Conservation (phyloP, 1,140 invertebrate species). For the Cydia splendana region DNA sequence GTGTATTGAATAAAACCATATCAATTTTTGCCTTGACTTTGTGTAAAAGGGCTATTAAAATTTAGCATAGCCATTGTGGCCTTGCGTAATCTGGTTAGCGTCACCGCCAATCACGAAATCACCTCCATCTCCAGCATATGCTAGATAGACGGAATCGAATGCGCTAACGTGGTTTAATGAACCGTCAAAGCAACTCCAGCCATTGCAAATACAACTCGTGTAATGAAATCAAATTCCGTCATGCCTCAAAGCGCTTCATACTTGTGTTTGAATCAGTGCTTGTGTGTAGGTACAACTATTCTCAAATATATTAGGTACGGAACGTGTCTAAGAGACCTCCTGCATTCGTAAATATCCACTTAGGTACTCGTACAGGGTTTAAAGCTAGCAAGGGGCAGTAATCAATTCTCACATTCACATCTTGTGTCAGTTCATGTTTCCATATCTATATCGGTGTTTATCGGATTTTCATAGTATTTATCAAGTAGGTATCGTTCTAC, state of each 20-base stretch:
- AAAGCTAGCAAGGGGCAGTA: neutral
- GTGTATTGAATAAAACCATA: too few species aligned
- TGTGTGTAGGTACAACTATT: slow-evolving; percentile 1
- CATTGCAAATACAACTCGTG: slow-evolving; percentile 13
- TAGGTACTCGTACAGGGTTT: neutral
- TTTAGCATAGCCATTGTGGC: too few species aligned
- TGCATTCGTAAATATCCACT: neutral
- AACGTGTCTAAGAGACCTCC: neutral
- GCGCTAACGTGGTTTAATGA: slow-evolving; percentile 22
- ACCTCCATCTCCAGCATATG: neutral
- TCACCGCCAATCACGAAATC: neutral
- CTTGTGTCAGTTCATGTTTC: too few species aligned
- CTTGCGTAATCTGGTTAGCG: neutral
- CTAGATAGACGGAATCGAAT: neutral
- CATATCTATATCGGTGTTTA: too few species aligned
- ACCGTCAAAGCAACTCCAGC: slow-evolving; percentile 14
- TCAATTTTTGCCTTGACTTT: too few species aligned
- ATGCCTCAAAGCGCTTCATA: slow-evolving; percentile 1
- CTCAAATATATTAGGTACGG: slow-evolving; percentile 2
- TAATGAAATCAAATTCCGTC: slow-evolving; percentile 20
- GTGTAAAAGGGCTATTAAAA: too few species aligned
- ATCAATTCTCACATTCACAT: neutral
- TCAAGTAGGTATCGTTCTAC: too few species aligned
- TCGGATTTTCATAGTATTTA: too few species aligned
- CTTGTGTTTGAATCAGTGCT: neutral